Conservation (phyloP, 2,113 vertebrate genomes). For the Rousettus leschenaultii region DNA sequence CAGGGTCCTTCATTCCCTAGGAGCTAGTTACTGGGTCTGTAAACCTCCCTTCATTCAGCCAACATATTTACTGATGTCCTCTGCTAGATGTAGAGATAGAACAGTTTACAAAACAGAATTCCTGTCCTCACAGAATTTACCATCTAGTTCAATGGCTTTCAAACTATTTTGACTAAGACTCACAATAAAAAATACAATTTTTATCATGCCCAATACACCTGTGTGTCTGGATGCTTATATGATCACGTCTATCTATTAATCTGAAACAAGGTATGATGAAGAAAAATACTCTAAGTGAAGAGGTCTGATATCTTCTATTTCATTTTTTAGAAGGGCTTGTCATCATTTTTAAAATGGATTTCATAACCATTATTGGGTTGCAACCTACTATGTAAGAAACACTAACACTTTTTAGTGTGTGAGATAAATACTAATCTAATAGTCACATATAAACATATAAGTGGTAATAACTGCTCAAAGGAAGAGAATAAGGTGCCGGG, state of each 20-base stretch:
- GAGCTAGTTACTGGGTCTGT: not conserved
- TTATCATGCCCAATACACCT: not conserved
- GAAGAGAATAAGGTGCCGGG: not conserved
- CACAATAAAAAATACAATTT: conserved; percentile 30
- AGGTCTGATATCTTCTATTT: not conserved
- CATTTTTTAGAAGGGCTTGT: not conserved
- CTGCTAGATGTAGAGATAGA: not conserved
- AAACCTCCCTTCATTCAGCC: not conserved
- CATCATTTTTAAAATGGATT: not conserved
- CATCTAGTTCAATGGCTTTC: not conserved
- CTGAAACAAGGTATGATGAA: not conserved
- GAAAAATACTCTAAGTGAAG: conserved; percentile 4
- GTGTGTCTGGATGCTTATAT: not conserved
- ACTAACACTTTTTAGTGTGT: not conserved
- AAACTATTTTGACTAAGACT: not conserved
- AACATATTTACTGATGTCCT: not conserved
- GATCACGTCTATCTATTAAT: not conserved
- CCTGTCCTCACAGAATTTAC: not conserved
- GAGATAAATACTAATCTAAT: not conserved
- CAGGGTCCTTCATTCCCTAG: not conserved
- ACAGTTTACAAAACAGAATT: not conserved
- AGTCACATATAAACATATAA: not conserved
- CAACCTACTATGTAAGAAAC: not conserved
- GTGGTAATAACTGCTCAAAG: not conserved
- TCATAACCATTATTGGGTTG: not conserved